Evolutionary conservation across 2,113 vertebrate species (phyloP).

Genomic region (Dissostichus mawsoni): DNA sequence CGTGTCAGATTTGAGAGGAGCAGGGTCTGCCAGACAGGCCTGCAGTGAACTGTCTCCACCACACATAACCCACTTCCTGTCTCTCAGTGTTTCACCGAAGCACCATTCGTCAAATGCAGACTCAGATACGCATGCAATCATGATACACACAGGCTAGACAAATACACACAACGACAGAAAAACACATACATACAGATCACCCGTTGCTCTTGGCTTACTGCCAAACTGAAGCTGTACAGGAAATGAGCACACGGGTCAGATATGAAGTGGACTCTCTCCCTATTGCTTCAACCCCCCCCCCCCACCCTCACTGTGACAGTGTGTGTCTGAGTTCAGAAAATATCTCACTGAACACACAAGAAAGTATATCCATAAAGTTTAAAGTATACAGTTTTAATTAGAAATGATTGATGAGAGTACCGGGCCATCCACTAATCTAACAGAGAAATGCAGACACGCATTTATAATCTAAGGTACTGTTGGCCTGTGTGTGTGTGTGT

Average conservation of each 20-base stretch:
- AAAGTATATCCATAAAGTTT: conserved; percentile 32
- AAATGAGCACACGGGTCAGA: conserved; percentile 91
- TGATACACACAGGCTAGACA: conserved; percentile 41
- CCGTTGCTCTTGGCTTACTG: conserved; percentile 91
- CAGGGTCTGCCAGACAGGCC: conserved; percentile 84
- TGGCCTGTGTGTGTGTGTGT: background rate
- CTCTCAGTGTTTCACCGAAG: conserved; percentile 75
- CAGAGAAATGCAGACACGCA: background rate
- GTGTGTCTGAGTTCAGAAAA: conserved; percentile 25
- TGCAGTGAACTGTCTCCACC: conserved; percentile 85
- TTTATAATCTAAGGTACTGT: background rate
- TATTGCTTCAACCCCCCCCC: background rate
- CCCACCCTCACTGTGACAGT: conserved; percentile 24
- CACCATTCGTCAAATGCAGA: conserved; percentile 57
- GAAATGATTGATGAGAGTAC: conserved; percentile 15
- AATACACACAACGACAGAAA: conserved; percentile 29
- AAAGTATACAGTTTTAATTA: conserved; percentile 22
- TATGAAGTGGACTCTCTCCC: conserved; percentile 83
- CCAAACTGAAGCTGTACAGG: conserved; percentile 87
- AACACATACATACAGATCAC: conserved; percentile 83
- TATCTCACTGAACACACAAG: conserved; percentile 4
- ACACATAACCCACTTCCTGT: conserved; percentile 87
- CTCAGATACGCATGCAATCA: conserved; percentile 12
- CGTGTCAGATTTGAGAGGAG: conserved; percentile 72
- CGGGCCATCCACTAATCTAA: background rate